Conservation (phyloP, 2,797 vertebrate species). For the Argyrosomus regius region DNA sequence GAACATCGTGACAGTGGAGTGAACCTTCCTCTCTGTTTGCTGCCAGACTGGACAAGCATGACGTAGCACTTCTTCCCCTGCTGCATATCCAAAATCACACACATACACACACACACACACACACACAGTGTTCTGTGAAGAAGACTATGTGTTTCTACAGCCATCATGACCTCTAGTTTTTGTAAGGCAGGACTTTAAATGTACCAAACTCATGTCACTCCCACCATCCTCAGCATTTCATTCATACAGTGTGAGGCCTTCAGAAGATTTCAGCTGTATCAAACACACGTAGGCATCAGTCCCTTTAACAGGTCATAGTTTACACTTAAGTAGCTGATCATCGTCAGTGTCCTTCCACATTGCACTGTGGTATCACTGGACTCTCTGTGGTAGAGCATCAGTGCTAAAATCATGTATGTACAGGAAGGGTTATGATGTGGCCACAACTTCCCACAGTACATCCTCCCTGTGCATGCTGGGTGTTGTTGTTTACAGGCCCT, state of each 20-base stretch:
- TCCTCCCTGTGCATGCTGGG: constrained; percentile 14
- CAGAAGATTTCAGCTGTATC: not conserved
- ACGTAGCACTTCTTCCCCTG: constrained; percentile 68
- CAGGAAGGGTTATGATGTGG: constrained; percentile 19
- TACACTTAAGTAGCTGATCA: not conserved
- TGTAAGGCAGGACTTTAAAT: not conserved
- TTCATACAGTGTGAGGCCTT: constrained; percentile 18
- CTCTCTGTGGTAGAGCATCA: constrained; percentile 17
- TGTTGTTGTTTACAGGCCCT: constrained; percentile 52
- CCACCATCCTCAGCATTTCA: not conserved
- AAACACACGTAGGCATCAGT: not conserved
- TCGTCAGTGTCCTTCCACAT: not conserved
- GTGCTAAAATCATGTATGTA: constrained; percentile 6
- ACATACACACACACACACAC: constrained; percentile 12
- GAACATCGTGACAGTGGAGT: constrained; percentile 62
- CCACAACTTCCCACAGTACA: constrained; percentile 28
- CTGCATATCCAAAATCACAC: constrained; percentile 50
- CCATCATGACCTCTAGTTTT: constrained; percentile 34
- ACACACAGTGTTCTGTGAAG: constrained; percentile 20
- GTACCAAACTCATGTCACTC: constrained; percentile 1
- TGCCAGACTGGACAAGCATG: constrained; percentile 72
- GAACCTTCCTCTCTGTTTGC: constrained; percentile 60
- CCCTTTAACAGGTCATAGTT: constrained; percentile 32
- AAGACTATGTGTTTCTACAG: constrained; percentile 6
- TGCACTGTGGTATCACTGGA: constrained; percentile 14